Base-by-base conservation (phyloP, 2,113 vertebrate species). In the Thalassoma bifasciatum region DNA sequence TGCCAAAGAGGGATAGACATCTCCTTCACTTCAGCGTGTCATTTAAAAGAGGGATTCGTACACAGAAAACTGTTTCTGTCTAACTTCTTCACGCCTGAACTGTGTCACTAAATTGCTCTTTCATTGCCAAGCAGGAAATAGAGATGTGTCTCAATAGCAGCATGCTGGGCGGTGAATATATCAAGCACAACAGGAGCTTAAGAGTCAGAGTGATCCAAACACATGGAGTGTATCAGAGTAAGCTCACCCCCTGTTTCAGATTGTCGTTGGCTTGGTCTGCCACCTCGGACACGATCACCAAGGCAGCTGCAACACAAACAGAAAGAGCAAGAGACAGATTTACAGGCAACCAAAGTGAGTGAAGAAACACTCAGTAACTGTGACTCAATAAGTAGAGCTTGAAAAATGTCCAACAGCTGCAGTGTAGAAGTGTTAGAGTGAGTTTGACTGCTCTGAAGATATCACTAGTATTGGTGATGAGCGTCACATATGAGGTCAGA, bases 201-300 rank as follows among this genome's bases (percentile, higher is more conserved):
- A 34, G 44, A 49, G 49, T 36, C n/a, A 61, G 60, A 74, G 81
- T 63, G 51, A 3, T 60, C 26, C 4, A 51, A 79, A 81, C 67
- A 42, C 30, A 50, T 19, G 22, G 42, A 47, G 67, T 34, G 76
- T 16, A 51, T 59, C 51, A 24, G 52, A 60, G 21, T 60, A 50
- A 50, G 95, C 97, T 96, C 86, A 99, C 98, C 95, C 97, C 97
- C 72, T 99, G 96, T 67, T 96, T 94, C 89, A 99, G 96, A 87
- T 95, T 95, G 88, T 98, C 96, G 0, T 96, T 97, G 85, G 96
- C 96, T 76, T 92, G 94, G 82, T 97, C 97, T 0, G 96, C 95
- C 75, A 99, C 92, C 86, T 96, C 96, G 58, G 96, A 97, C 88
- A 99, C 87, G 10, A 96, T 93, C 71, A 94, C 93, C 93, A 99